Percentiles rank a stretch among this genome's conserved stretches.
These are phyloP conservation scores for Frankliniella intonsa DNA, from an alignment of 2,888 invertebrate species.

Conservation along the genomic window DNA sequence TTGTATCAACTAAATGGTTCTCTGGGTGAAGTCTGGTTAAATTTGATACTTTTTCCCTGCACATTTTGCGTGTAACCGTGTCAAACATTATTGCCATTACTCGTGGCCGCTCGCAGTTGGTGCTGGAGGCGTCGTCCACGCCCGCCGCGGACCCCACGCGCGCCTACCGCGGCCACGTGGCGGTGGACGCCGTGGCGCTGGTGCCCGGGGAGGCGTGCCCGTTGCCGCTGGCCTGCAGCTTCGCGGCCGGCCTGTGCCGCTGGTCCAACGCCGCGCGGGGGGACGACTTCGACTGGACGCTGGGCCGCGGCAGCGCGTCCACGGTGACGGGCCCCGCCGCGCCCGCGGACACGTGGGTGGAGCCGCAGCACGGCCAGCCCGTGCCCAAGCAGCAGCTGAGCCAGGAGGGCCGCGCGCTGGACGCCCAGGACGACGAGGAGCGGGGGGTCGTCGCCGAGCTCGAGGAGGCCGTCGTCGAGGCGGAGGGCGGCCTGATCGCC, in stretches of 20 bases:
- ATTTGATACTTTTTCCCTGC: too few relatives aligned
- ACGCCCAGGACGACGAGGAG: neutral
- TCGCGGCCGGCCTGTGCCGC: conserved; percentile 55
- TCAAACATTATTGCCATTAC: neutral
- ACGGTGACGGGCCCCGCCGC: conserved; percentile 51
- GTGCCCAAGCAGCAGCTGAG: conserved; percentile 12
- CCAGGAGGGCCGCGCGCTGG: conserved; percentile 2
- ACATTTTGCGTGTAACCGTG: neutral
- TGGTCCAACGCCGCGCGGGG: conserved; percentile 54
- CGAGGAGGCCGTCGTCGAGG: neutral
- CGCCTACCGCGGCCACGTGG: conserved; percentile 53
- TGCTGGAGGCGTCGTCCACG: conserved; percentile 55
- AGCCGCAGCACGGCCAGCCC: neutral
- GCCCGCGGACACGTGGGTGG: neutral
- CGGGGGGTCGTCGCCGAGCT: neutral
- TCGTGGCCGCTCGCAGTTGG: conserved; percentile 44
- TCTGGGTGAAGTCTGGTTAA: neutral
- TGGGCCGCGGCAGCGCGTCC: conserved; percentile 51
- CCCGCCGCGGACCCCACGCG: conserved; percentile 51
- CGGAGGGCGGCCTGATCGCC: neutral
- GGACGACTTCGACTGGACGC: conserved; percentile 55
- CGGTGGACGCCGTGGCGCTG: conserved; percentile 53
- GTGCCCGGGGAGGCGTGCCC: conserved; percentile 50
- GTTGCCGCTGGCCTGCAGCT: conserved; percentile 52
- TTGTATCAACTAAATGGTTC: too few relatives aligned